A percentile compares a stretch with the other conserved stretches of the same genome.
These are phyloP conservation scores for Oceanodroma tethys DNA, from an alignment of 2,113 vertebrate genomes.

Conservation along the genomic window DNA sequence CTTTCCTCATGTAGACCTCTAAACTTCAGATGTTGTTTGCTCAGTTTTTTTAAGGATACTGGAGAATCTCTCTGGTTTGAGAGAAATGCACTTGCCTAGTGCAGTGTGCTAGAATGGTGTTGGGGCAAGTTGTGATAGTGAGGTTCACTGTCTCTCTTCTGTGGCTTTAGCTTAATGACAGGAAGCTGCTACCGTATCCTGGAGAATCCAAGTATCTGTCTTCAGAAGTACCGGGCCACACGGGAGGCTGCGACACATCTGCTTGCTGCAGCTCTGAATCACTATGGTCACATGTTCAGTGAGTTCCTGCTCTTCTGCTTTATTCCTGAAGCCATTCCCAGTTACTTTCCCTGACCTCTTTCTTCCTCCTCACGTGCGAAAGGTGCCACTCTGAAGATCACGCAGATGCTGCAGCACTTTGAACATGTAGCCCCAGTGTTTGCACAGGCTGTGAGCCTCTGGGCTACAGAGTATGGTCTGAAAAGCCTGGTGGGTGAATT, in stretches of 20 bases:
- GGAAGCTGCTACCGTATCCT: conserved; percentile 91
- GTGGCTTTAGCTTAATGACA: conserved; percentile 81
- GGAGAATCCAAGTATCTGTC: conserved; percentile 86
- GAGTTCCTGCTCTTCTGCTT: conserved; percentile 48
- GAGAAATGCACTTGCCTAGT: neutral
- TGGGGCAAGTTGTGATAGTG: neutral
- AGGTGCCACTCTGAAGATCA: conserved; percentile 91
- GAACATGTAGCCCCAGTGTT: conserved; percentile 89
- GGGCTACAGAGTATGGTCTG: conserved; percentile 88
- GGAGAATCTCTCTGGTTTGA: neutral
- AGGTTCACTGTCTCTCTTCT: neutral
- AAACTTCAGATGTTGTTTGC: neutral
- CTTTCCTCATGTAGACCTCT: accelerated
- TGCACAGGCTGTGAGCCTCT: conserved; percentile 85
- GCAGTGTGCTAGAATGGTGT: neutral
- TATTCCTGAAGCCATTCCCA: neutral
- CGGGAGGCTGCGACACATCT: conserved; percentile 84
- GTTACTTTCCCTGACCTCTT: neutral
- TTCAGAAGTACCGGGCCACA: conserved; percentile 83
- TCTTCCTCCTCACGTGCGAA: neutral
- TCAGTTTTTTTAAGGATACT: neutral
- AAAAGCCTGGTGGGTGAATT: conserved; percentile 91
- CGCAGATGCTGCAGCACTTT: conserved; percentile 92
- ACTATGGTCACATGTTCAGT: conserved; percentile 89
- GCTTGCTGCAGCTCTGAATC: conserved; percentile 84